Base-by-base conservation (phyloP, 1,140 invertebrate species). In the Pseudachorutes palmiensis region DNA sequence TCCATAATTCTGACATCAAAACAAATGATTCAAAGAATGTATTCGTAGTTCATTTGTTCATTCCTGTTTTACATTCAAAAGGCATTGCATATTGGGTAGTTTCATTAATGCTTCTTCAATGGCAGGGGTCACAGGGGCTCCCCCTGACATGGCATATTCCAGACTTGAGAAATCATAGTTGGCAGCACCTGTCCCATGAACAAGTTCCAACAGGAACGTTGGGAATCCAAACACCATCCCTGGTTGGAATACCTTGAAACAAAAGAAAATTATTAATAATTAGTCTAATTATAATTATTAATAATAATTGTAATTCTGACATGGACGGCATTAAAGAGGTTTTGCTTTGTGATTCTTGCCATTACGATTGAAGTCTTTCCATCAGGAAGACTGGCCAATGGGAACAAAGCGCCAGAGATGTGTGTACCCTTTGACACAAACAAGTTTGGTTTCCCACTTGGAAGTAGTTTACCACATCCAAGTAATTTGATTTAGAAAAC, bases 371-470 rank as follows among this genome's bases (percentile, higher is more conserved):
- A 33, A 0, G 41, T 1, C 32, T 70, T 70, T 57, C 69, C 69
- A 28, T 30, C 26, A 26, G 49, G 49, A 1, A 70, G 19, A 19
- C 31, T 28, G 1, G 62, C n/a, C 16, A 70, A 28, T 29, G 69
- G 65, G 28, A 70, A 64, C 19, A 70, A 26, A 5, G 49, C 2
- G 2, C 71, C 71, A 2, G 64, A 66, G 2, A 70, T 67, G 45
- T 73, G 71, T 2, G 71, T 73, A 0, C 48, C 68, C 49, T 73
- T 73, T 19, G 66, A 66, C 9, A 65, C 51, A 14, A 70, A 29
- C n/a, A 3, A 73, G 28, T 62, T 67, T n/a, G 69, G 64, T 28
- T 68, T 70, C 19, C 64, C 45, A 14, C 1, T n/a, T 9, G 45
- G 36, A 9, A 14, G 59, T 62, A 29, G 55, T 41, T 14, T 1